Evolutionary conservation across 2,888 invertebrate species (phyloP).

Genomic region (Troides oblongomaculatus): DNA sequence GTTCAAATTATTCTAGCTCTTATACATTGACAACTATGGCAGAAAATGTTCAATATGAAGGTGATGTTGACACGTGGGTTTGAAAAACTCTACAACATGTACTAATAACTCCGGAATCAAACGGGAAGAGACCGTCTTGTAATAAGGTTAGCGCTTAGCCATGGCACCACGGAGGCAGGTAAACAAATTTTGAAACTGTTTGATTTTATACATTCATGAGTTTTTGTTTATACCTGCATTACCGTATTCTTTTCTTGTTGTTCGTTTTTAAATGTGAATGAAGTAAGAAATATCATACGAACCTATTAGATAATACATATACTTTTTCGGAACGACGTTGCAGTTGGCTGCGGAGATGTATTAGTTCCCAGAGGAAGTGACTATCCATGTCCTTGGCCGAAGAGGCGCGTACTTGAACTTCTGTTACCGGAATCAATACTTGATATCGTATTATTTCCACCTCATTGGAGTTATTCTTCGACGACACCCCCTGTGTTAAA

Average conservation of each 20-base stretch:
- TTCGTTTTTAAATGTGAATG: background rate
- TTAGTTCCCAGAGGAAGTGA: constrained; percentile 98
- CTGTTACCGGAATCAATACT: constrained; percentile 97
- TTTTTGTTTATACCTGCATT: background rate
- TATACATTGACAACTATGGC: too few species aligned
- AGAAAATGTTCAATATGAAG: too few species aligned
- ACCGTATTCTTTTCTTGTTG: background rate
- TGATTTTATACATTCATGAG: background rate
- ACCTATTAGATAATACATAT: constrained; percentile 97
- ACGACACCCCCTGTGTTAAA: constrained; percentile 87
- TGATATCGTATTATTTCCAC: constrained; percentile 98
- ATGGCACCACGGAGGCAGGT: too few species aligned
- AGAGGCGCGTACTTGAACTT: constrained; percentile 97
- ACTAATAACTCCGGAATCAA: too few species aligned
- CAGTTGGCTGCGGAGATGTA: constrained; percentile 95
- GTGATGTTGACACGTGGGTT: too few species aligned
- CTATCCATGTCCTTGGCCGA: constrained; percentile 97
- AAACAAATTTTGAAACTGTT: too few species aligned
- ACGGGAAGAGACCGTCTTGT: too few species aligned
- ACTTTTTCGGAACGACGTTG: constrained; percentile 97
- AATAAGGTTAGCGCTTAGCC: too few species aligned
- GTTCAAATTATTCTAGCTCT: too few species aligned
- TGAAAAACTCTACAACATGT: too few species aligned
- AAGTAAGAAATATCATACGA: constrained; percentile 28
- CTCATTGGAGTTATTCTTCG: constrained; percentile 91